Percentiles rank a stretch among this genome's conserved stretches.
Conservation (phyloP, 2,888 invertebrate species). For the Aricia artaxerxes region DNA sequence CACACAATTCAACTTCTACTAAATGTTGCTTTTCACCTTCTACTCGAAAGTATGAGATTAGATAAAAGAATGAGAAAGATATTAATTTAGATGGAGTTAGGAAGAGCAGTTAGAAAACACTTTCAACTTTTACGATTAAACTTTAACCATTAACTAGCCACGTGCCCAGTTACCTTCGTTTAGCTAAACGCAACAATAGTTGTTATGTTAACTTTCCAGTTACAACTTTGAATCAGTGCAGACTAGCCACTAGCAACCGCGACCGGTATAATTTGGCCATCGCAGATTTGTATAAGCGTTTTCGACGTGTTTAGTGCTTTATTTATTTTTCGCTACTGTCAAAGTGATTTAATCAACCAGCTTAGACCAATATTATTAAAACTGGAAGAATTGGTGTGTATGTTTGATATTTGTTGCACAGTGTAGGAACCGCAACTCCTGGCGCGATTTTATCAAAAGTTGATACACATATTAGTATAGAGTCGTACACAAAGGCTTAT, state of each 20-base stretch:
- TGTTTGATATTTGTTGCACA: too few relatives aligned
- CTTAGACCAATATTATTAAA: too few relatives aligned
- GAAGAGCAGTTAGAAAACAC: constrained; percentile 16
- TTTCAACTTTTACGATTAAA: constrained; percentile 54
- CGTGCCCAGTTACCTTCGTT: constrained; percentile 53
- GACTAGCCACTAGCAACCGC: background rate
- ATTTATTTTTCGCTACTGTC: too few relatives aligned
- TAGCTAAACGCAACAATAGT: constrained; percentile 52
- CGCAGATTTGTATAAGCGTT: too few relatives aligned
- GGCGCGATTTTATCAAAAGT: too few relatives aligned
- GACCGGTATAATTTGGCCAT: background rate
- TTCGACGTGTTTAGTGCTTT: too few relatives aligned
- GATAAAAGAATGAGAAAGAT: background rate
- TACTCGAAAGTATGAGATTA: background rate
- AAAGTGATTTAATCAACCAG: too few relatives aligned
- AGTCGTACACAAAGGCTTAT: too few relatives aligned
- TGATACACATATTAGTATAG: too few relatives aligned
- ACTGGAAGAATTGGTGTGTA: too few relatives aligned
- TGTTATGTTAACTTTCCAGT: background rate
- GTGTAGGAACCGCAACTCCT: too few relatives aligned
- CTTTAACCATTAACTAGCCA: constrained; percentile 56
- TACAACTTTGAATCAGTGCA: constrained; percentile 31
- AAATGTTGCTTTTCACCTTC: background rate
- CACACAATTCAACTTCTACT: constrained; percentile 1
- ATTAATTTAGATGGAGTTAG: background rate